These are phyloP conservation scores for Himantopus leucocephalus DNA, from an alignment of 2,113 vertebrate genomes.

Conservation along the genomic window DNA sequence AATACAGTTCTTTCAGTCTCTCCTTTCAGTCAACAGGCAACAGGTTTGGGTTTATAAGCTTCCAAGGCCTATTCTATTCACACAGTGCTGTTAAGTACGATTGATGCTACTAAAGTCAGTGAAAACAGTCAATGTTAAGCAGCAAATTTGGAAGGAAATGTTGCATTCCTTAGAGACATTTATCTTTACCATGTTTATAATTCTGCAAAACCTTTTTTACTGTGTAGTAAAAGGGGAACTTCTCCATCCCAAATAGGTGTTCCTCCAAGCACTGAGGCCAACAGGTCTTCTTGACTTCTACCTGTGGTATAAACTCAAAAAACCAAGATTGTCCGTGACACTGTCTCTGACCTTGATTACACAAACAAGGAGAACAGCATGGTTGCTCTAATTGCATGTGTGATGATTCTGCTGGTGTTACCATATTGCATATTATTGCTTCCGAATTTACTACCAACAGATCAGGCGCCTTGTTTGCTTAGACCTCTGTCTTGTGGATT, in stretches of 20 bases:
- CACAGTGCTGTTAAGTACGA: background rate
- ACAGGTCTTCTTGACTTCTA: background rate
- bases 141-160: background rate
- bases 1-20: background rate
- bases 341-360: background rate
- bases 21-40: background rate
- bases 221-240: background rate
- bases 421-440: background rate
- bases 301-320: background rate
- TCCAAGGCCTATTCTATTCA: background rate
- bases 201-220: background rate
- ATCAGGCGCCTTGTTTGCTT: background rate
- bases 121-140: background rate
- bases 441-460: background rate
- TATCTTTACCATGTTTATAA: background rate
- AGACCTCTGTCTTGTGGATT: background rate
- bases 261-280: background rate
- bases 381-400: background rate
- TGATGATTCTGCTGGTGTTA: background rate
- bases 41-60: background rate
- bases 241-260: background rate
- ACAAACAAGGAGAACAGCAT: background rate
- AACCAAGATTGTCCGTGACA: background rate
- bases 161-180: background rate
- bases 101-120: background rate